Evolutionary conservation across 2,797 vertebrate genomes (phyloP).

Genomic region (Rhinogobio ventralis): DNA sequence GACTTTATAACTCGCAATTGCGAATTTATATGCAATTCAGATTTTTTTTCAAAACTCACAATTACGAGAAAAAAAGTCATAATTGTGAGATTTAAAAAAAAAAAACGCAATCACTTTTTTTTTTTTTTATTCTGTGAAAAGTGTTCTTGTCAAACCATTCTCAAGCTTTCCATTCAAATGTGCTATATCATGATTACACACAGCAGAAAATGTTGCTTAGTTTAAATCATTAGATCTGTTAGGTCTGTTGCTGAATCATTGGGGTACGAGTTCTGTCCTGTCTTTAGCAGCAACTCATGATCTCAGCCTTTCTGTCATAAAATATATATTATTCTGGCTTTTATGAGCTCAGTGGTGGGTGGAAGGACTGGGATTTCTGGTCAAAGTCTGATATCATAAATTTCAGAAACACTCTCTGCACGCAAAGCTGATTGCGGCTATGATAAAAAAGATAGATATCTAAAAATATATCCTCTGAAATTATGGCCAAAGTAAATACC

Average conservation of each 20-base stretch:
- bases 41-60: too few species aligned
- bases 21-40: too few species aligned
- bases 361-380: slow-evolving; percentile 35
- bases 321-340: slow-evolving; percentile 60
- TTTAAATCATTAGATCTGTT: background rate
- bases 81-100: too few species aligned
- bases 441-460: slow-evolving; percentile 13
- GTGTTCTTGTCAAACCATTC: background rate
- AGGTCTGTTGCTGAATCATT: background rate
- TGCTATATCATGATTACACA: background rate
- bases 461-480: background rate
- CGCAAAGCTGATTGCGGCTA: background rate
- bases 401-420: slow-evolving; percentile 12
- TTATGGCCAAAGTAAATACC: background rate
- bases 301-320: slow-evolving; percentile 62
- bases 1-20: too few species aligned
- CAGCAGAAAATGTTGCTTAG: background rate
- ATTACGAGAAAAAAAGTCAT: too few species aligned
- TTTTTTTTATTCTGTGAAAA: too few species aligned
- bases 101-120: too few species aligned
- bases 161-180: background rate
- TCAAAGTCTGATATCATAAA: slow-evolving; percentile 61
- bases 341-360: slow-evolving; percentile 63
- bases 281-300: slow-evolving; percentile 41
- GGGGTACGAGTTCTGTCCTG: background rate